Conservation (phyloP, 2,797 vertebrate genomes). For the Gambusia yucatana region DNA sequence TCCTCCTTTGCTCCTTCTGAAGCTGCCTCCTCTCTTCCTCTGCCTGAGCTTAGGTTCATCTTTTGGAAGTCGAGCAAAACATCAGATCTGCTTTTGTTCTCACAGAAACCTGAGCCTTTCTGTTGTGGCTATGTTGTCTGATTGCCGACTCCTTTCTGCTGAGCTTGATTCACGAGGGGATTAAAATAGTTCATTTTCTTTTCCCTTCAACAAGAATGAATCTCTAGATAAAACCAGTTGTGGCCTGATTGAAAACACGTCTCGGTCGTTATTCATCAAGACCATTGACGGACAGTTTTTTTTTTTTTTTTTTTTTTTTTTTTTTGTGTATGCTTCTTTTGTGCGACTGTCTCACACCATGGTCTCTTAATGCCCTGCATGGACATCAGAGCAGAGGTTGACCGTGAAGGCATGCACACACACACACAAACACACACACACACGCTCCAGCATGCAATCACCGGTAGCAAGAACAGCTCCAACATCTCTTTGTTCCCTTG, state of each 20-base stretch:
- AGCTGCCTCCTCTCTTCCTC: conserved; percentile 43
- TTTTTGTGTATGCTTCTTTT: conserved; percentile 62
- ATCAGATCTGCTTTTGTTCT: conserved; percentile 53
- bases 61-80: conserved; percentile 56
- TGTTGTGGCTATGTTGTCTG: conserved; percentile 16
- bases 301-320: conserved; percentile 49
- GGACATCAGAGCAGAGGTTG: conserved; percentile 53
- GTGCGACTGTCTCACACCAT: conserved; percentile 63
- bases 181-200: conserved; percentile 32
- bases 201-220: conserved; percentile 5
- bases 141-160: conserved; percentile 4
- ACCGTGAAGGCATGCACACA: conserved; percentile 17
- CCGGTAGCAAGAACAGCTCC: conserved; percentile 53
- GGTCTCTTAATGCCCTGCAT: conserved; percentile 60
- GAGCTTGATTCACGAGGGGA: conserved; percentile 20
- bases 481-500: conserved; percentile 80
- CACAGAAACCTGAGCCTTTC: conserved; percentile 34
- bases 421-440: neutral
- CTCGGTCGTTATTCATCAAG: conserved; percentile 56
- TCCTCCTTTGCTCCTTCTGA: conserved; percentile 46
- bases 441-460: conserved; percentile 20
- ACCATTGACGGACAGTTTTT: conserved; percentile 42
- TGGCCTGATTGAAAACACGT: conserved; percentile 37
- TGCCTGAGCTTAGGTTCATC: conserved; percentile 53
- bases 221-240: conserved; percentile 20